A percentile compares a stretch with the other conserved stretches of the same genome.
phyloP scores from a whole-genome alignment of 2,797 vertebrate genomes.

The Muscicapa comitata region DNA sequence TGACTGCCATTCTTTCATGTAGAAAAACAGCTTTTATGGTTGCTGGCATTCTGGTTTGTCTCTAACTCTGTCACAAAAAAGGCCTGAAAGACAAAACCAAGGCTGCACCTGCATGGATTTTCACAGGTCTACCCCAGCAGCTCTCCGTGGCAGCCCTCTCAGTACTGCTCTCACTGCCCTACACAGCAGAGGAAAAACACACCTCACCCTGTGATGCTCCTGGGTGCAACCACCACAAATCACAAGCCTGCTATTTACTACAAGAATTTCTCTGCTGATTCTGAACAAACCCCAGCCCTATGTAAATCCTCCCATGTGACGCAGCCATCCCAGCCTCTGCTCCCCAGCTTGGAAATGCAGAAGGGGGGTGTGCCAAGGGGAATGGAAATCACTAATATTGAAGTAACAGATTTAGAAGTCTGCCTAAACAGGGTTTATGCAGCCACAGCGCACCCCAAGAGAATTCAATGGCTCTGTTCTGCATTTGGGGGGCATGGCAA shows the following conservation, averaged over 20 bases:
- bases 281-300: background rate
- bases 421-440: background rate
- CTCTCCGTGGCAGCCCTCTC: background rate
- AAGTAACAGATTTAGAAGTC: background rate
- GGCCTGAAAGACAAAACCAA: background rate
- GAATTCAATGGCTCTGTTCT: background rate
- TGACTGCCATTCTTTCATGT: background rate
- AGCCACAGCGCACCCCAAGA: background rate
- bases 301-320: rapidly evolving
- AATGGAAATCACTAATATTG: background rate
- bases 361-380: rapidly evolving
- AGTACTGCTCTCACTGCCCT: background rate
- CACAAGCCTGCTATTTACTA: background rate
- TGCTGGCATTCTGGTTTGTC: background rate
- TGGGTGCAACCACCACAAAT: background rate
- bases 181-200: background rate
- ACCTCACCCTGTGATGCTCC: background rate
- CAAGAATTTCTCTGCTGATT: background rate
- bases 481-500: background rate
- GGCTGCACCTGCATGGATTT: background rate
- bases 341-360: background rate
- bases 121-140: background rate
- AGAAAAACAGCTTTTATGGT: background rate
- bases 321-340: background rate
- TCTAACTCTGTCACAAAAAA: background rate